Base-by-base conservation (phyloP, 1,140 invertebrate genomes). In the Nylanderia fulva region DNA sequence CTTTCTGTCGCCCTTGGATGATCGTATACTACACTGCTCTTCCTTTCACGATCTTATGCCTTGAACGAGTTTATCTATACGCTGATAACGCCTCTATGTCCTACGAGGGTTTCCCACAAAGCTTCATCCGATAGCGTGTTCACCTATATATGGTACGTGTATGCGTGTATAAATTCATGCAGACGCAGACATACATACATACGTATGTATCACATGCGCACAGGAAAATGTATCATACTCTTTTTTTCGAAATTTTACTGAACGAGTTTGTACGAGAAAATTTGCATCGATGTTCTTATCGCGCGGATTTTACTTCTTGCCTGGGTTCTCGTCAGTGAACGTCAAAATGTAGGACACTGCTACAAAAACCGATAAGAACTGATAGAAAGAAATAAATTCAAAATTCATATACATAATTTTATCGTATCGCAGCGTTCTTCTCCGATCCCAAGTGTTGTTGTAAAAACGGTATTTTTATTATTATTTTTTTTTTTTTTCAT, bases 1-100 rank as follows among this genome's bases (percentile, higher is more conserved):
- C 11, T 6, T 15, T 15, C 18, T 1, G 52, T 24, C 36, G 36
- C 66, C 54, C 33, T 21, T 36, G 64, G 66, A 13, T 66, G 64
- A 42, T 24, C 52, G 33, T 27, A 64, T 29, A 11, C 8, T n/a
- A n/a, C 29, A 13, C 8, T 48, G 33, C 33, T 82, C 52, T 58
- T 60, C 33, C 42, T 45, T 33, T 52, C 36, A 27, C 52, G 64
- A 71, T 72, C 36, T 72, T 45, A 4, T 18, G 39, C 36, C 5
- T 36, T 48, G 60, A 66, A 79, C 60, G 75, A 48, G 39, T 77
- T 60, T 27, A 45, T 45, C n/a, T 33, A 29, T 79, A 33, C 61
- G 42, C 77, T 72, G 77, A 82, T 82, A 82, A 82, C 77, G 36
- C 33, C 61, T 54, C 52, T 54, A 45, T 24, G 64, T 3, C 54